Base-by-base conservation (phyloP, 2,797 vertebrate genomes). In the Trichosurus vulpecula region DNA sequence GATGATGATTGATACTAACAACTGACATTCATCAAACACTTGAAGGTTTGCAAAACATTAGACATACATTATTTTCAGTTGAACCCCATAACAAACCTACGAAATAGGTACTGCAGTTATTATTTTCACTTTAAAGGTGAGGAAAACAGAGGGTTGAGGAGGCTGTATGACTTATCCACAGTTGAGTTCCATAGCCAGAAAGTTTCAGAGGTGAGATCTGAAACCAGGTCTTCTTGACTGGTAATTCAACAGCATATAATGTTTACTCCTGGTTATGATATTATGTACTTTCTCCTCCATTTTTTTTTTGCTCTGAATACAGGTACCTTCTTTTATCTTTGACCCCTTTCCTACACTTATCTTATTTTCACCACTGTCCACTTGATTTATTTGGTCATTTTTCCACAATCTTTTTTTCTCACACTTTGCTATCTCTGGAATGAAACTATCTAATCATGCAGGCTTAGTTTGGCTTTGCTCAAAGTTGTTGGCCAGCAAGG, bases 401-500 rank as follows among this genome's bases (percentile, higher is more conserved):
- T 58, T 51, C 47, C 55, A 31, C 58, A 94, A 91, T 94, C 74
- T 87, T 96, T 55, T 92, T 94, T 97, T 81, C 95, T 94, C 92
- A 91, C 35, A 41, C 11, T 10, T 4, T 12, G 29, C 81, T 89
- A 35, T 81, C 91, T 93, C 4, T 74, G 11, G 35, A 12, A 41
- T 58, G 94, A 97, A 95, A 92, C 4, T 25, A 92, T 90, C 93
- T 51, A 94, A 92, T 47, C 66, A 92, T 51, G 90, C 58, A 90
- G 89, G 54, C 92, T 89, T 92, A 92, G 47, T 31, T 91, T 31
- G 57, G 56, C 90, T 96, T 97, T 92, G 51, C 93, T 95, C n/a
- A 92, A 16, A 96, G 92, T 95, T 93, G 94, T 31, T 94, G 94
- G 94, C 95, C 97, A 98, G 96, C 92, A 91, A 93, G 94, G 96